Evolutionary conservation across 1,140 invertebrate species (phyloP), one percentile per base, ranked within the genome.

Genomic region (Spodoptera frugiperda): DNA sequence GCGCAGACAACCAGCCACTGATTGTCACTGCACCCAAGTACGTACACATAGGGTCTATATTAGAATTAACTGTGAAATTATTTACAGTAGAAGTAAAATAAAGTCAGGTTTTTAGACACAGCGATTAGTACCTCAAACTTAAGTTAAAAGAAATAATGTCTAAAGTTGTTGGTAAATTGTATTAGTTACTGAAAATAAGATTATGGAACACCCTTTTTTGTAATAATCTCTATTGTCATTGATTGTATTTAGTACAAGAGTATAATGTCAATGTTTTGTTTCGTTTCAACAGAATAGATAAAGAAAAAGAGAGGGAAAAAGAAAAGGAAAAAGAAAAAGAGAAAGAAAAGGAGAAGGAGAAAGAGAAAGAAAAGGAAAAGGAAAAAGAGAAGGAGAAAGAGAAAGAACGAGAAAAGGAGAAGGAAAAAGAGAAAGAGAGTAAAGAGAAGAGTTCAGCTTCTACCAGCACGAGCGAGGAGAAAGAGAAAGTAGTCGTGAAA

Each of bases 1-100:
- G 92, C 54, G 87, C 89, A 14, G 92, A 93, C 78, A 94, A 95
- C 71, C 91, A 93, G 71, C 91, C 91, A 2, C 84, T 93, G 0
- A 83, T 89, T 0, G 79, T 76, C 0, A 78, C 90, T 0, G 84
- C 89, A 0, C 89, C 91, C 10, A 93, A 94, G 87, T 89, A 85
- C 91, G 92, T 76, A 65, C n/a, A 63, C 19, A 25, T 25, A 25
- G 25, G 25, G 5, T 4, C 25, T 25, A 1, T 25, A 2, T n/a
- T n/a, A n/a, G n/a, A n/a, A n/a, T n/a, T n/a, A n/a, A n/a, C n/a
- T n/a, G n/a, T n/a, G n/a, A n/a, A n/a, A n/a, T n/a, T n/a, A n/a
- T n/a, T n/a, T n/a, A n/a, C n/a, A n/a, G n/a, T n/a, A n/a, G n/a
- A n/a, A n/a, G n/a, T n/a, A n/a, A n/a, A n/a, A n/a, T n/a, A n/a